Conservation (phyloP, 2,888 invertebrate species). For the Polydesmus complanatus region DNA sequence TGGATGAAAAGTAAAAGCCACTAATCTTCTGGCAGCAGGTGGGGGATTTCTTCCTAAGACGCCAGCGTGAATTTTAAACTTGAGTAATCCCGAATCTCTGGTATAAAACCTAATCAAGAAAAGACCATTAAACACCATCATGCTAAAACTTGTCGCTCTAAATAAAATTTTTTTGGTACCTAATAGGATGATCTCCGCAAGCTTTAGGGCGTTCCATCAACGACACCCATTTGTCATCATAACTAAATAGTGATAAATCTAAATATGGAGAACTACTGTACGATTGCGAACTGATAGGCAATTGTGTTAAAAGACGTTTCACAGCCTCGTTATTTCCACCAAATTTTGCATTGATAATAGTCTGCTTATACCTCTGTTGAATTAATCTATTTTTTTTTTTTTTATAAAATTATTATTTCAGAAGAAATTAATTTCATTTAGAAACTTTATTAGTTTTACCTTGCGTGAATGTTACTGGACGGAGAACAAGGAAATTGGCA, state of each 20-base stretch:
- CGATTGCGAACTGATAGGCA: slow-evolving; percentile 89
- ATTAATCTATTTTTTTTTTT: slow-evolving; percentile 34
- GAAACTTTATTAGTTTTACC: slow-evolving; percentile 27
- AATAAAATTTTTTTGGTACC: slow-evolving; percentile 38
- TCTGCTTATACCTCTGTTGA: slow-evolving; percentile 66
- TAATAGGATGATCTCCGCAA: slow-evolving; percentile 80
- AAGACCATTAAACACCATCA: neutral
- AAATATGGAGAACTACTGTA: slow-evolving; percentile 86
- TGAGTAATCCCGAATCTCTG: slow-evolving; percentile 59
- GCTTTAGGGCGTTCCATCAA: slow-evolving; percentile 89
- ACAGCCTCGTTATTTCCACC: slow-evolving; percentile 84
- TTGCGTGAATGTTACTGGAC: slow-evolving; percentile 73
- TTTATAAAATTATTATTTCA: neutral
- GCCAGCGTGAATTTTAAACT: slow-evolving; percentile 60
- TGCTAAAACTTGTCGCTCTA: neutral
- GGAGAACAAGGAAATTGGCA: slow-evolving; percentile 82
- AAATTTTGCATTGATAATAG: slow-evolving; percentile 73
- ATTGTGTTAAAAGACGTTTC: slow-evolving; percentile 69
- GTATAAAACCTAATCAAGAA: slow-evolving; percentile 57
- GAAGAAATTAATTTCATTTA: neutral
- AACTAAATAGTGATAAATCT: slow-evolving; percentile 78
- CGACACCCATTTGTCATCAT: slow-evolving; percentile 92
- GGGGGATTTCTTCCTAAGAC: slow-evolving; percentile 47
- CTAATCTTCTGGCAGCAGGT: slow-evolving; percentile 54
- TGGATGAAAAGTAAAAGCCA: slow-evolving; percentile 92